Base-by-base conservation (phyloP, 1,140 invertebrate genomes). In the Chionoecetes opilio region DNA sequence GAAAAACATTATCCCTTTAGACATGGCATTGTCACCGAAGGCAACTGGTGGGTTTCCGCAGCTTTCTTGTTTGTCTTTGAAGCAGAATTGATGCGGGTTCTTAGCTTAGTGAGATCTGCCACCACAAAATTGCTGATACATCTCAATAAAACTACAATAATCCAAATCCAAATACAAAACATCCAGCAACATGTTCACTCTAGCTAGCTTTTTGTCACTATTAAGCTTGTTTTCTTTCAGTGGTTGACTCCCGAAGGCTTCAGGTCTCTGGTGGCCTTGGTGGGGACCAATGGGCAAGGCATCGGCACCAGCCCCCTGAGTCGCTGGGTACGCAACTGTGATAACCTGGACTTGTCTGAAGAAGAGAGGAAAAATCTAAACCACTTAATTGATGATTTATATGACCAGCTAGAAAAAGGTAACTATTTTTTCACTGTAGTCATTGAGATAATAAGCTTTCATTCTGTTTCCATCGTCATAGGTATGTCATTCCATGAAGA, bases 201-300 rank as follows among this genome's bases (percentile, higher is more conserved):
- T n/a, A 17, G 8, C 46, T 53, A 53, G 9, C 9, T 14, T 53
- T 53, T 53, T 53, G 21, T n/a, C n/a, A n/a, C 46, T 17, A 53
- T 53, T 53, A 11, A 14, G 2, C 46, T 53, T 53, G 11, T 93
- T 92, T 87, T 95, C 94, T 92, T 92, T 34, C 97, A 99, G 98
- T 99, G 98, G 97, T 98, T 99, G 75, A 99, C 98, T 34, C 98
- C 98, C 21, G 98, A 99, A 96, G 99, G 99, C 0, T 99, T 99
- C 97, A 98, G 98, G 96, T 98, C 98, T 82, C 97, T 99, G 41
- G 98, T 99, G 97, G 98, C 99, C 41, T 97, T 99, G 46, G 97
- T 99, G 96, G 99, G 99, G 29, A 99, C 98, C 38, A 99, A 99
- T 97, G 98, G 98, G 0, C 99, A 99, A 97, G 99, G 99, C 92